A percentile compares a stretch with the other conserved stretches of the same genome.
These are phyloP conservation scores for Aythya fuligula DNA, from an alignment of 2,797 vertebrate species.

Conservation along the genomic window DNA sequence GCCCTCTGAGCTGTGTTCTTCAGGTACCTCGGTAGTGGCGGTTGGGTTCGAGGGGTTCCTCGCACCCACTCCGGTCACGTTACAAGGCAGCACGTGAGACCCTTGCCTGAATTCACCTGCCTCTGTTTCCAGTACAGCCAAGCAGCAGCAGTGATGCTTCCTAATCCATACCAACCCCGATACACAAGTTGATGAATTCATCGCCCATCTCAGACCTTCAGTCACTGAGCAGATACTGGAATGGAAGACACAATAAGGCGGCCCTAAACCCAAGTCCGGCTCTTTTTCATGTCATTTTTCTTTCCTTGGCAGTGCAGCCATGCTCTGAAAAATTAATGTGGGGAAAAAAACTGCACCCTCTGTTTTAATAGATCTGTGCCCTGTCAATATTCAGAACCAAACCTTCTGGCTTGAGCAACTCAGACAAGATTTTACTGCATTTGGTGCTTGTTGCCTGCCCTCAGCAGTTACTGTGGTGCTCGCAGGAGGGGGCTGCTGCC, in stretches of 20 bases:
- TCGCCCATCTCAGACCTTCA: not conserved
- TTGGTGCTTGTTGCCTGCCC: not conserved
- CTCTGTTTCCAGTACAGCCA: not conserved
- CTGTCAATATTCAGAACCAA: not conserved
- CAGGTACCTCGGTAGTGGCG: no score
- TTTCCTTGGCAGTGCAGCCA: not conserved
- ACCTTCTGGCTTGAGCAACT: not conserved
- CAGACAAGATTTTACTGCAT: not conserved
- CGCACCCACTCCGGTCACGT: not conserved
- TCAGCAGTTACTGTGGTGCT: not conserved
- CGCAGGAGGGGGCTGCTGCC: not conserved
- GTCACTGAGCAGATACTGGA: not conserved
- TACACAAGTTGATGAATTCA: not conserved
- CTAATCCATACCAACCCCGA: not conserved
- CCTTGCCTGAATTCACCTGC: not conserved
- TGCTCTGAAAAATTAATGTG: not conserved
- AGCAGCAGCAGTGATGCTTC: not conserved
- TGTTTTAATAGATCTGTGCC: not conserved
- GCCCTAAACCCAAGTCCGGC: fast-evolving
- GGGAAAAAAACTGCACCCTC: not conserved
- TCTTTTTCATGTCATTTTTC: not conserved
- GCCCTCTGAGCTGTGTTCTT: not conserved
- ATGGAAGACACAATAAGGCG: not conserved
- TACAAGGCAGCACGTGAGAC: not conserved
- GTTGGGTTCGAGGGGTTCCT: not conserved